Conservation (phyloP, 1,140 invertebrate genomes). For the Lepidurus arcticus region DNA sequence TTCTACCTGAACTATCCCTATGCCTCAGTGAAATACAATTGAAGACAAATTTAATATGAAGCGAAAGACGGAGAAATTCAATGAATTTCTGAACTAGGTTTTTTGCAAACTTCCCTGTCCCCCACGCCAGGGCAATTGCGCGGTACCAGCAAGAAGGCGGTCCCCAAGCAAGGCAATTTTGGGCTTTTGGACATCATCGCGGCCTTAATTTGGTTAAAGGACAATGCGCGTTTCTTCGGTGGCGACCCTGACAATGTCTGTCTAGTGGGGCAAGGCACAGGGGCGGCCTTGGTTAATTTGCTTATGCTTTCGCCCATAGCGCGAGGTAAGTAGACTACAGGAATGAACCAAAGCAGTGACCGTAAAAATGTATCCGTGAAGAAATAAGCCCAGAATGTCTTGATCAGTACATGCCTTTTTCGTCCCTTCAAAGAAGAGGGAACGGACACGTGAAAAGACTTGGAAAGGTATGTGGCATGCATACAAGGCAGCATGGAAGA, state of each 20-base stretch:
- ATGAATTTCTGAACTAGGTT: slow-evolving; percentile 26
- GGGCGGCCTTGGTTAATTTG: slow-evolving; percentile 40
- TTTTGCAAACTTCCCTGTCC: slow-evolving; percentile 30
- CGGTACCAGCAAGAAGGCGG: slow-evolving; percentile 24
- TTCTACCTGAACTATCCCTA: not conserved
- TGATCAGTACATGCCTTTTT: not conserved
- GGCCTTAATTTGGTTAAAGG: slow-evolving; percentile 45
- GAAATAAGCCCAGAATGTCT: not conserved
- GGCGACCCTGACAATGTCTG: slow-evolving; percentile 46
- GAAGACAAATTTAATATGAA: not conserved
- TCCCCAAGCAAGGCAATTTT: slow-evolving; percentile 41
- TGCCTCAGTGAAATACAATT: not conserved
- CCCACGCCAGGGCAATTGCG: slow-evolving; percentile 29
- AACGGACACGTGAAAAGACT: not conserved
- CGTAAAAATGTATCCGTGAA: too few species aligned
- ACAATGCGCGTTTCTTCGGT: slow-evolving; percentile 45
- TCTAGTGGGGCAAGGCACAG: slow-evolving; percentile 44
- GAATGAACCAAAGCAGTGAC: too few species aligned
- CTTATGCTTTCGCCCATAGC: slow-evolving; percentile 38
- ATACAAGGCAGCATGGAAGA: not conserved
- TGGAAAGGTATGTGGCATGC: not conserved
- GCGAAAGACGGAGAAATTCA: not conserved
- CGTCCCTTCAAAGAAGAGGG: not conserved
- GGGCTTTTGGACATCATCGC: slow-evolving; percentile 45
- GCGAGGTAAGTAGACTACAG: slow-evolving; percentile 25